A percentile compares a stretch with the other conserved stretches of the same genome.
Conservation (phyloP, 2,113 vertebrate genomes). For the Zosterops hypoxanthus region DNA sequence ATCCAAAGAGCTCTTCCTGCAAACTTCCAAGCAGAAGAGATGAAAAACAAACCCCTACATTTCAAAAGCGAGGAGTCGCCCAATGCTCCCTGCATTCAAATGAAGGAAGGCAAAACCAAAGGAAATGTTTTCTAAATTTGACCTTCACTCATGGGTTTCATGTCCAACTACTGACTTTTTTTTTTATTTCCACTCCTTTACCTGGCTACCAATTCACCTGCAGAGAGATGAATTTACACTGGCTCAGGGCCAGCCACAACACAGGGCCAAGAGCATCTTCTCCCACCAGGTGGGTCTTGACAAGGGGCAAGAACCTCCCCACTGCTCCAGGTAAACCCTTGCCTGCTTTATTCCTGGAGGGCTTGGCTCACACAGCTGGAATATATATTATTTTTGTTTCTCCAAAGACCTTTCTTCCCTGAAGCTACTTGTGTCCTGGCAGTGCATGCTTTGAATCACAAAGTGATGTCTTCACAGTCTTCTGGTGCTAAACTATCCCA, state of each 20-base stretch:
- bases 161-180: neutral
- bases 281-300: neutral
- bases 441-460: neutral
- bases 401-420: neutral
- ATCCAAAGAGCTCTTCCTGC: neutral
- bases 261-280: accelerated
- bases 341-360: neutral
- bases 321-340: neutral
- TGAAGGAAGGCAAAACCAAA: neutral
- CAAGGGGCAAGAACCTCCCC: neutral
- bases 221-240: neutral
- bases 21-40: neutral
- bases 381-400: neutral
- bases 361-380: neutral
- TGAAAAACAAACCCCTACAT: neutral
- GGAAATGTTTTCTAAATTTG: neutral
- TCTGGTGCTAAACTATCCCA: neutral
- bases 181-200: neutral
- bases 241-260: neutral
- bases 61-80: accelerated
- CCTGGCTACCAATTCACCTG: neutral
- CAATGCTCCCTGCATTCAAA: neutral
- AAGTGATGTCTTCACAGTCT: neutral
- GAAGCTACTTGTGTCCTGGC: neutral
- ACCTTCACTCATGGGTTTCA: neutral